Evolutionary conservation across 2,113 vertebrate genomes (phyloP).

Genomic region (Globicephala melas): DNA sequence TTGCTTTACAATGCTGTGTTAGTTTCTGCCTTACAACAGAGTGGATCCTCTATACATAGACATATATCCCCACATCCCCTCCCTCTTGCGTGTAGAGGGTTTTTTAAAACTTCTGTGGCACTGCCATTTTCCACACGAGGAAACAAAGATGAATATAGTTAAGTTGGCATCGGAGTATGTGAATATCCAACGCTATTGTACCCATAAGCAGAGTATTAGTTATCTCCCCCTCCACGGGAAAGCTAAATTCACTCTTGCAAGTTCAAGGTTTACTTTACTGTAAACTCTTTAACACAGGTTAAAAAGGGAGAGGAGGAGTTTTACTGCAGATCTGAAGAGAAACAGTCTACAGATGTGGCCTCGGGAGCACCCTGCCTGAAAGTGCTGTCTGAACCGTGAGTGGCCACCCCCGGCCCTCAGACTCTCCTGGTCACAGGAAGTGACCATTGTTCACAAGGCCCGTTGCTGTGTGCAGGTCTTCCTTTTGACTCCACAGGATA

Average conservation of each 20-base stretch:
- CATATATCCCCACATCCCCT: too few relatives aligned
- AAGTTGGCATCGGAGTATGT: background rate
- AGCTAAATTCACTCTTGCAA: background rate
- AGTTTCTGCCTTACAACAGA: too few relatives aligned
- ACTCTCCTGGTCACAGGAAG: slow-evolving; percentile 52
- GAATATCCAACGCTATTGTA: background rate
- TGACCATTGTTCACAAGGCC: slow-evolving; percentile 62
- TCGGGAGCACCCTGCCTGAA: background rate
- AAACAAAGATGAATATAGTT: background rate
- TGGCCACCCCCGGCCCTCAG: background rate
- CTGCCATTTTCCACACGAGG: background rate
- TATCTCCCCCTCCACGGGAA: background rate
- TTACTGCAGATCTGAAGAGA: background rate
- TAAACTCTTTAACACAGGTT: background rate
- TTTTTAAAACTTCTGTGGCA: background rate
- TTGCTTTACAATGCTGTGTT: too few relatives aligned
- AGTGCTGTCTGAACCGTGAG: background rate
- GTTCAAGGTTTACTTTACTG: background rate
- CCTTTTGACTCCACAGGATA: slow-evolving; percentile 61
- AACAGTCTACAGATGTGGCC: background rate
- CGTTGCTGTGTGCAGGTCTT: slow-evolving; percentile 22
- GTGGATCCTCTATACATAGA: too few relatives aligned
- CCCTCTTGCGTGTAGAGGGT: too few relatives aligned
- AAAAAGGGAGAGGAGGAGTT: background rate
- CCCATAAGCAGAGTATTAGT: too few relatives aligned